Evolutionary conservation across 2,113 vertebrate species (phyloP).

Genomic region (Protobothrops flavoviridis): DNA sequence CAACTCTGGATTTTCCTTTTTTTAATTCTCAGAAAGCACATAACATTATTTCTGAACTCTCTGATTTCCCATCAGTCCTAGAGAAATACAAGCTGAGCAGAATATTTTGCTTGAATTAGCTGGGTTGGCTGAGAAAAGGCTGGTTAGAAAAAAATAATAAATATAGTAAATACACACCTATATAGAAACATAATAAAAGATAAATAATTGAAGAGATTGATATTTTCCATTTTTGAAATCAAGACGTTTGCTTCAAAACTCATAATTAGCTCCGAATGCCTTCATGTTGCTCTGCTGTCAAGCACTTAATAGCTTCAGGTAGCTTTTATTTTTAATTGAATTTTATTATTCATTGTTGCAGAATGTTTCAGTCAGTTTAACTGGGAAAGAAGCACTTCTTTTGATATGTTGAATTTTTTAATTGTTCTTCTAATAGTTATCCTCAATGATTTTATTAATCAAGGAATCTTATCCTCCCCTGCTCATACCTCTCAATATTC

Average conservation of each 20-base stretch:
- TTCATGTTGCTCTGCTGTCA: conserved; percentile 61
- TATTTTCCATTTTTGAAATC: conserved; percentile 45
- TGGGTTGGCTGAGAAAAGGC: conserved; percentile 34
- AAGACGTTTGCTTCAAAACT: conserved; percentile 59
- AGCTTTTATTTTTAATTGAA: conserved; percentile 73
- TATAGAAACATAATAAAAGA: background rate
- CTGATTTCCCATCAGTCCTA: background rate
- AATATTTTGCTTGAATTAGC: conserved; percentile 36
- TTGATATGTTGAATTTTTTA: conserved; percentile 61
- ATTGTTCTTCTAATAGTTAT: conserved; percentile 58
- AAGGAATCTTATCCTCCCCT: conserved; percentile 51
- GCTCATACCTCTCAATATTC: background rate
- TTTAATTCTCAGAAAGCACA: background rate
- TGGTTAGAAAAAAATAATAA: background rate
- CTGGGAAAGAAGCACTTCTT: conserved; percentile 55
- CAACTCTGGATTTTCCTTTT: background rate
- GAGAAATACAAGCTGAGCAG: background rate
- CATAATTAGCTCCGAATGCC: conserved; percentile 67
- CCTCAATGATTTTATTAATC: conserved; percentile 62
- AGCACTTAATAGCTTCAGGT: conserved; percentile 62
- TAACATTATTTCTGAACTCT: background rate
- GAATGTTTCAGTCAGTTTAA: conserved; percentile 73
- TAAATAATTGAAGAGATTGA: conserved; percentile 32
- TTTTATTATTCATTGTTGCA: conserved; percentile 67
- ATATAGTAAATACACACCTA: background rate